phyloP scores from a whole-genome alignment of 2,797 vertebrate species.

The Rhinophrynus dorsalis region DNA sequence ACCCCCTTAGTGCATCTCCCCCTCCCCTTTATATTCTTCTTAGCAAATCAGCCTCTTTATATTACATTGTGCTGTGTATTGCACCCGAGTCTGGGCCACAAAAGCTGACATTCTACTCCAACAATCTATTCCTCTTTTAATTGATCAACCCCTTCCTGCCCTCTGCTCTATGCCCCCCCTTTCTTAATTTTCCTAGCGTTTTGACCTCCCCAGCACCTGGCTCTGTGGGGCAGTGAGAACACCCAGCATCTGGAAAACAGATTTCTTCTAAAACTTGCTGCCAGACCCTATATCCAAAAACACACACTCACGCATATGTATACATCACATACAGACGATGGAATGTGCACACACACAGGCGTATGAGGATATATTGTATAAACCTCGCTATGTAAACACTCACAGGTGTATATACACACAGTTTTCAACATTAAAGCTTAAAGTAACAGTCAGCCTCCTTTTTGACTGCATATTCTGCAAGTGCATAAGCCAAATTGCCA shows the following conservation, averaged over 20 bases:
- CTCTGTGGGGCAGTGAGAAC: slow-evolving; percentile 44
- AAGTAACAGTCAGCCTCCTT: no score
- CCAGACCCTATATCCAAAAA: neutral
- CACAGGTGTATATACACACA: neutral
- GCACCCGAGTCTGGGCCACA: neutral
- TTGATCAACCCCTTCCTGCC: neutral
- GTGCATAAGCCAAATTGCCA: no score
- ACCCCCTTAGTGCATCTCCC: no score
- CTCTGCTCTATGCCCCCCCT: neutral
- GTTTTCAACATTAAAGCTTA: no score
- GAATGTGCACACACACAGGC: neutral
- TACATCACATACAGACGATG: neutral
- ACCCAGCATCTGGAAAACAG: slow-evolving; percentile 47
- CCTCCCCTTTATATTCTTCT: no score
- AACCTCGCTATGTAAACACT: neutral
- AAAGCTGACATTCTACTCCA: slow-evolving; percentile 12
- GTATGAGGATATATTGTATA: neutral
- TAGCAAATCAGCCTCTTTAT: no score
- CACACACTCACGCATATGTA: neutral
- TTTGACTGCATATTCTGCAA: no score
- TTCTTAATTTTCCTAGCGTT: slow-evolving; percentile 26
- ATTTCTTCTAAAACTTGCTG: slow-evolving; percentile 20
- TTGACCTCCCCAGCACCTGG: slow-evolving; percentile 40
- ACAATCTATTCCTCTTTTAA: neutral
- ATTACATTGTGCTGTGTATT: no score